Evolutionary conservation across 2,888 invertebrate genomes (phyloP).

Genomic region (Hyposoter didymator): DNA sequence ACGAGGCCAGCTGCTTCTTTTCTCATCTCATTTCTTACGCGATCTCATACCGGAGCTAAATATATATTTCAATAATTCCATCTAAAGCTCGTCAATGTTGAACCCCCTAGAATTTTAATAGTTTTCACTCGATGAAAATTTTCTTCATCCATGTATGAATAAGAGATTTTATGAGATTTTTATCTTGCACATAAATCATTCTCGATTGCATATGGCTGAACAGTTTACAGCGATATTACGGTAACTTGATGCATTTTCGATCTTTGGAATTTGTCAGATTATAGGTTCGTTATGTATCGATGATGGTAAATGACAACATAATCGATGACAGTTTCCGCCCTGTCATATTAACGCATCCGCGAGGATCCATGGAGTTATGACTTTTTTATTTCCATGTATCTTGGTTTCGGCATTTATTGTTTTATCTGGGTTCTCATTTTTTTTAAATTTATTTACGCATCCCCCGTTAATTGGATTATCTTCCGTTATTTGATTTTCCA

Average conservation of each 20-base stretch:
- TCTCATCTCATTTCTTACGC: constrained; percentile 24
- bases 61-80: constrained; percentile 25
- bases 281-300: constrained; percentile 3
- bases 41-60: not conserved
- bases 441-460: no score
- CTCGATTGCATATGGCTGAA: not conserved
- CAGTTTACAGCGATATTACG: not conserved
- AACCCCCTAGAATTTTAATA: not conserved
- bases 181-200: constrained; percentile 36
- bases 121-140: not conserved
- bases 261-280: constrained; percentile 19
- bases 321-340: not conserved
- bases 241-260: constrained; percentile 22
- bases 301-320: constrained; percentile 16
- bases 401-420: not conserved
- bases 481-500: no score
- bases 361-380: not conserved
- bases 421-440: no score
- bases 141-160: constrained; percentile 5
- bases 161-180: constrained; percentile 18
- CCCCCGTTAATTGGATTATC: no score
- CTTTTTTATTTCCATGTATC: not conserved
- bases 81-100: constrained; percentile 23
- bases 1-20: constrained; percentile 49
- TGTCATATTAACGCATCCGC: not conserved